Conservation (phyloP, 1,140 invertebrate genomes). For the Zaprionus ghesquierei region DNA sequence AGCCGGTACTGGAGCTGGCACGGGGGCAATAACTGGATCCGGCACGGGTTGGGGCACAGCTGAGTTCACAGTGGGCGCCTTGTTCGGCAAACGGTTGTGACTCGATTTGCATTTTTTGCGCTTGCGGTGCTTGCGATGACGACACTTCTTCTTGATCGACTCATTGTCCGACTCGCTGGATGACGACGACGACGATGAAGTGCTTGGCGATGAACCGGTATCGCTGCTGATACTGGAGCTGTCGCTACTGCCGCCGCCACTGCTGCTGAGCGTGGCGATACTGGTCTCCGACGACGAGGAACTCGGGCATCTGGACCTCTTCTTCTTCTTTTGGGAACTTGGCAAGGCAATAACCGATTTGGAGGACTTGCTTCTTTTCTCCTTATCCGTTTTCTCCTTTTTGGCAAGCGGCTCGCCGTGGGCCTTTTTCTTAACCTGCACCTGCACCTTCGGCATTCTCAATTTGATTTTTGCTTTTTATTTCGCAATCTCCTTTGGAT, state of each 20-base stretch:
- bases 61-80: neutral
- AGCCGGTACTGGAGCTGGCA: constrained; percentile 16
- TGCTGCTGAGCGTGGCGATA: neutral
- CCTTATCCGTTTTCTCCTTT: neutral
- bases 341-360: neutral
- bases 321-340: constrained; percentile 1
- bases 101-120: neutral
- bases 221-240: neutral
- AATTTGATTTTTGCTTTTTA: neutral
- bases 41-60: neutral
- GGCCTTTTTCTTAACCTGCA: neutral
- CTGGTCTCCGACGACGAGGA: neutral
- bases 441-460: constrained; percentile 7
- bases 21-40: neutral
- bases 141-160: neutral
- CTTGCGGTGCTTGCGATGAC: neutral
- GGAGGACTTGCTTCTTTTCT: neutral
- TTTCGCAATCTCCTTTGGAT: neutral
- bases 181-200: neutral
- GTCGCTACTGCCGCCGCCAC: neutral
- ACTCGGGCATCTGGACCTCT: neutral
- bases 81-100: neutral
- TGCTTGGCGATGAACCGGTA: constrained; percentile 12
- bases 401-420: neutral
- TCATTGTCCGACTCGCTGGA: constrained; percentile 14